Conservation (phyloP, 2,888 invertebrate genomes). For the Amphipyra tragopoginis region DNA sequence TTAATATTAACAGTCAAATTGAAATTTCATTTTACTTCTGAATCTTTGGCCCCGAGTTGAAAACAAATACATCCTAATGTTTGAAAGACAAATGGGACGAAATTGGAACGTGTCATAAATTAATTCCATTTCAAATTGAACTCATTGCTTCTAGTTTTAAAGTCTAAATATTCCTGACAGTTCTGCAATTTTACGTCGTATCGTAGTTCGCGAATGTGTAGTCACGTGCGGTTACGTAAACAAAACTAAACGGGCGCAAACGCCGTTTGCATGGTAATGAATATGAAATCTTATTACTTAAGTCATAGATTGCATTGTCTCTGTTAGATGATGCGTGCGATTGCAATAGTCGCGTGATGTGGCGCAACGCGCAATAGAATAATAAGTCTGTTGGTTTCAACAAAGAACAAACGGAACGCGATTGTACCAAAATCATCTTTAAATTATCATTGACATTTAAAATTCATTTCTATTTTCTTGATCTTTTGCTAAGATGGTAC, state of each 20-base stretch:
- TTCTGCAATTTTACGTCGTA: constrained; percentile 28
- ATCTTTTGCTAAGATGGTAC: no score
- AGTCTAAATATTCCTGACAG: constrained; percentile 36
- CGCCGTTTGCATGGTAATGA: constrained; percentile 22
- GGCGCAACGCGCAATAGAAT: constrained; percentile 33
- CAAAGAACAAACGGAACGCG: background rate
- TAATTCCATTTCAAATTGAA: constrained; percentile 28
- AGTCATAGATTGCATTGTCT: constrained; percentile 43
- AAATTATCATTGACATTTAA: background rate
- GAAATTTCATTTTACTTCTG: background rate
- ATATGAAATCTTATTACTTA: constrained; percentile 43
- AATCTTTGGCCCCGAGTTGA: background rate
- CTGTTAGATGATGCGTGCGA: constrained; percentile 12
- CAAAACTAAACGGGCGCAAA: constrained; percentile 40
- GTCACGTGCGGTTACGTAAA: constrained; percentile 59
- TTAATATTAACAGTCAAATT: background rate
- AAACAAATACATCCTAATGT: constrained; percentile 12
- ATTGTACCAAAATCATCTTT: background rate
- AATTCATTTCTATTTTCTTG: no score
- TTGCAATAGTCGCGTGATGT: constrained; percentile 43
- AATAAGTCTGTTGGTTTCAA: constrained; percentile 15
- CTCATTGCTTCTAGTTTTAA: constrained; percentile 6
- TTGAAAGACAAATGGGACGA: constrained; percentile 26
- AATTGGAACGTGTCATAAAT: constrained; percentile 30
- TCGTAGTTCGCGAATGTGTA: constrained; percentile 37